Evolutionary conservation across 2,888 invertebrate genomes (phyloP), one percentile per base, ranked within the genome.

Genomic region (Imbricaverruca yamaguchii): DNA sequence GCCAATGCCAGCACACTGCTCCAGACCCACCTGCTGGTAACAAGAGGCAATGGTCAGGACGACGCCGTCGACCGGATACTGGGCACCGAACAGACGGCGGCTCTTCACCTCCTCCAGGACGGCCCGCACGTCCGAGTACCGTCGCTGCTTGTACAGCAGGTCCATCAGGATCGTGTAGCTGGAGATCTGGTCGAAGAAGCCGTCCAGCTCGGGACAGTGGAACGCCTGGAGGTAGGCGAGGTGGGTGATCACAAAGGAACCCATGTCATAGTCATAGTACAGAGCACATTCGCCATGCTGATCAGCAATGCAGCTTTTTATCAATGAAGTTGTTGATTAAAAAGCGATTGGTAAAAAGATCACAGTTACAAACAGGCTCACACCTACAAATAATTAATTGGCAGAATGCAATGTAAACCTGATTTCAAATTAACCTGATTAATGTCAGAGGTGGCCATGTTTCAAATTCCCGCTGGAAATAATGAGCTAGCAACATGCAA

Each of bases 101-200:
- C 88, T 86, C 85, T 90, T 89, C 7, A 93, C 89, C 1, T 86
- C 86, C n/a, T 92, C 89, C 86, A 91, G 93, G 8, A 91, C 88
- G 69, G 90, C 88, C 82, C 91, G 87, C 85, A 93, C 90, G 82
- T 93, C 91, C 53, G 91, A 87, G 85, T 92, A 94, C 88, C 89
- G 91, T 83, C 89, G 87, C 86, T 93, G 91, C 83, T 90, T 91
- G 86, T 90, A 93, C 0, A 94, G 87, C 6, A 94, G 87, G 87
- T 93, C 93, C 85, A 93, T 87, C 2, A 94, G 86, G 82, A 94
- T 88, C 85, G 93, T 92, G 85, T 90, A 92, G 0, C 90, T 88
- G 8, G 91, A 88, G 18, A 92, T 85, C 86, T 94, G 94, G 86
- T 93, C 91, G 86, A 93, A 94, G 85, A 94, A 92, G 15, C 90